phyloP scores from a whole-genome alignment of 1,140 invertebrate species.

The Caenorhabditis brenneri region DNA sequence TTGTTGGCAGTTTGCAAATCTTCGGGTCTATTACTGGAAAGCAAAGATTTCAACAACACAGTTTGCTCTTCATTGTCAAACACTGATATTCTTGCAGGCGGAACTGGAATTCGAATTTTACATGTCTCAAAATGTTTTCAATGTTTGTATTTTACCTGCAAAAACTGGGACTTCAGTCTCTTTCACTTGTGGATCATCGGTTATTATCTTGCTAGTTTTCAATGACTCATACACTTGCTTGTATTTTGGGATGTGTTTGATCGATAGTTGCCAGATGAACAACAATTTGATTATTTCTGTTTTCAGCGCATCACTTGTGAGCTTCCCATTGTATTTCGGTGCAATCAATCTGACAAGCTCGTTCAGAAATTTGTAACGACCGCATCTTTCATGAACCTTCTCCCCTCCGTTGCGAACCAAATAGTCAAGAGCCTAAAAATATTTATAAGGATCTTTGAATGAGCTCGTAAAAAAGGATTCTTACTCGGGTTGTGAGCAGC shows the following conservation, averaged over 20 bases:
- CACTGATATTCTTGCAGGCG: not conserved
- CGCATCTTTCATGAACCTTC: slow-evolving; percentile 48
- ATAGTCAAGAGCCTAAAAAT: slow-evolving; percentile 41
- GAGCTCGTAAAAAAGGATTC: not conserved
- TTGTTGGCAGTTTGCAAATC: slow-evolving; percentile 9
- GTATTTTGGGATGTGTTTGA: slow-evolving; percentile 18
- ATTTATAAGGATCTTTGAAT: not conserved
- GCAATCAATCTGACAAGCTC: slow-evolving; percentile 49
- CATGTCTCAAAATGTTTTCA: not conserved
- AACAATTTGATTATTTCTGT: slow-evolving; percentile 26
- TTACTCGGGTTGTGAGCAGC: not conserved
- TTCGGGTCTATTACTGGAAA: not conserved
- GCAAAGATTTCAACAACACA: not conserved
- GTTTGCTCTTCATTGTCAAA: slow-evolving; percentile 29
- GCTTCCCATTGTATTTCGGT: slow-evolving; percentile 44
- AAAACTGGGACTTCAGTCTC: slow-evolving; percentile 23
- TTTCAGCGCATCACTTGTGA: slow-evolving; percentile 26
- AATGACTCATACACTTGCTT: slow-evolving; percentile 16
- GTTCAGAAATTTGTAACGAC: slow-evolving; percentile 52
- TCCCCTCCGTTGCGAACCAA: slow-evolving; percentile 49
- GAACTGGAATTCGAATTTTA: not conserved
- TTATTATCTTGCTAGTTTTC: slow-evolving; percentile 6
- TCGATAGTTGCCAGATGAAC: slow-evolving; percentile 32
- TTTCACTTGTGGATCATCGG: slow-evolving; percentile 8
- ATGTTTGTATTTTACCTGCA: not conserved